A percentile compares a stretch with the other conserved stretches of the same genome.
Evolutionary conservation across 2,888 invertebrate species (phyloP).

Genomic region (Lottia scabra): DNA sequence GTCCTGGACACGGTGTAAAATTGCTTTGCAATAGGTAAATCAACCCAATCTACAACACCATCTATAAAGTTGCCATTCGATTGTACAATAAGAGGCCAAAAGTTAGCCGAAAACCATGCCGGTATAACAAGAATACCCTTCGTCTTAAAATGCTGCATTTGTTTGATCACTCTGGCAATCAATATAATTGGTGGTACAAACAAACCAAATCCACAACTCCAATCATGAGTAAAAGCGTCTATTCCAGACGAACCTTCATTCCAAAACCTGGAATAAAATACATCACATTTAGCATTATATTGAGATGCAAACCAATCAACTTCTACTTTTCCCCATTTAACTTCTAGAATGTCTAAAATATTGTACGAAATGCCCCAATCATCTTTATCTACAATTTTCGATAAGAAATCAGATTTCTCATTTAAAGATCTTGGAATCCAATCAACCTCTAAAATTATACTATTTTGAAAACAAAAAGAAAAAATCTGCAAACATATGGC

Average conservation of each 20-base stretch:
- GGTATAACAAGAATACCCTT: slow-evolving; percentile 20
- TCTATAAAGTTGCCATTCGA: neutral
- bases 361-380: slow-evolving; percentile 16
- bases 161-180: slow-evolving; percentile 9
- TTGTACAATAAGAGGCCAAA: slow-evolving; percentile 15
- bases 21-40: slow-evolving; percentile 23
- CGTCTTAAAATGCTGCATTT: slow-evolving; percentile 18
- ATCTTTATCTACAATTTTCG: neutral
- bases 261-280: slow-evolving; percentile 15
- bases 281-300: slow-evolving; percentile 14
- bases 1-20: slow-evolving; percentile 8
- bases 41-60: slow-evolving; percentile 1
- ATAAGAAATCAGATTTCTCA: neutral
- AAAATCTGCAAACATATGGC: neutral
- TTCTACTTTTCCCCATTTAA: neutral
- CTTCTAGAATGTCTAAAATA: neutral
- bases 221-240: slow-evolving; percentile 20
- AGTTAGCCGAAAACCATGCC: slow-evolving; percentile 18
- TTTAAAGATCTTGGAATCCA: slow-evolving; percentile 1
- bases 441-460: neutral
- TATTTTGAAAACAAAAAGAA: neutral
- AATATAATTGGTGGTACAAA: slow-evolving; percentile 22
- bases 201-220: slow-evolving; percentile 12
- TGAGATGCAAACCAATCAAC: slow-evolving; percentile 9
- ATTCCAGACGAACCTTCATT: slow-evolving; percentile 8